A percentile compares a stretch with the other conserved stretches of the same genome.
These are phyloP conservation scores for Hydra vulgaris DNA, from an alignment of 30 jellyfish, hydroid and myxozoan species.

Conservation along the genomic window DNA sequence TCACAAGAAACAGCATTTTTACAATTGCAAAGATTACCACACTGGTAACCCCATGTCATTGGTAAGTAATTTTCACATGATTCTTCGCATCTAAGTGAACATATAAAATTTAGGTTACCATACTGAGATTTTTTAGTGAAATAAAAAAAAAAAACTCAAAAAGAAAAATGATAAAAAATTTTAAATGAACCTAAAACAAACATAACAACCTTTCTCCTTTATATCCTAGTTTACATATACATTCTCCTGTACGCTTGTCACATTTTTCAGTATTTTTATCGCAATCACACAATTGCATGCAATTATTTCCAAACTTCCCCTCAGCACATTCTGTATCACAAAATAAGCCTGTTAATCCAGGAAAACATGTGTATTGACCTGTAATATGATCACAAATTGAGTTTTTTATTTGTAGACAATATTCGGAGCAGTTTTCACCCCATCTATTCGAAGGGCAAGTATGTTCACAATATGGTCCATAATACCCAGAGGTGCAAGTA, in stretches of 20 bases:
- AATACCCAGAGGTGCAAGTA: slow-evolving; percentile 75
- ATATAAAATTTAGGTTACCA: background rate
- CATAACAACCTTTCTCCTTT: slow-evolving; percentile 19
- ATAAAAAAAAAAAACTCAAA: background rate
- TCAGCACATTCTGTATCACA: slow-evolving; percentile 53
- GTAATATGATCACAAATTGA: slow-evolving; percentile 45
- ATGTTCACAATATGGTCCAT: slow-evolving; percentile 48
- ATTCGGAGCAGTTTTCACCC: slow-evolving; percentile 58
- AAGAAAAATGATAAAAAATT: background rate
- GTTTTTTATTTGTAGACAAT: slow-evolving; percentile 10
- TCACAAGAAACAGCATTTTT: slow-evolving; percentile 63
- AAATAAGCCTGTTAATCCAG: slow-evolving; percentile 55
- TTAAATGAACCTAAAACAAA: background rate
- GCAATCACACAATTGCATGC: slow-evolving; percentile 47
- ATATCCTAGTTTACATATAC: slow-evolving; percentile 73
- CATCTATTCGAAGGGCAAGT: slow-evolving; percentile 32
- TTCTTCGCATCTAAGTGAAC: slow-evolving; percentile 33
- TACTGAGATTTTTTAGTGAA: background rate
- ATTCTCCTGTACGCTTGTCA: slow-evolving; percentile 46
- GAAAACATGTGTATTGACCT: slow-evolving; percentile 52
- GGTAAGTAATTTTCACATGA: slow-evolving; percentile 54
- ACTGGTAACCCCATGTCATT: slow-evolving; percentile 86
- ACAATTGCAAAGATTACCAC: slow-evolving; percentile 57
- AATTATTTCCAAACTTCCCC: slow-evolving; percentile 48
- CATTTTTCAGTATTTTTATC: slow-evolving; percentile 55